Conservation (phyloP, 2,113 vertebrate genomes). For the Otocyon megalotis region DNA sequence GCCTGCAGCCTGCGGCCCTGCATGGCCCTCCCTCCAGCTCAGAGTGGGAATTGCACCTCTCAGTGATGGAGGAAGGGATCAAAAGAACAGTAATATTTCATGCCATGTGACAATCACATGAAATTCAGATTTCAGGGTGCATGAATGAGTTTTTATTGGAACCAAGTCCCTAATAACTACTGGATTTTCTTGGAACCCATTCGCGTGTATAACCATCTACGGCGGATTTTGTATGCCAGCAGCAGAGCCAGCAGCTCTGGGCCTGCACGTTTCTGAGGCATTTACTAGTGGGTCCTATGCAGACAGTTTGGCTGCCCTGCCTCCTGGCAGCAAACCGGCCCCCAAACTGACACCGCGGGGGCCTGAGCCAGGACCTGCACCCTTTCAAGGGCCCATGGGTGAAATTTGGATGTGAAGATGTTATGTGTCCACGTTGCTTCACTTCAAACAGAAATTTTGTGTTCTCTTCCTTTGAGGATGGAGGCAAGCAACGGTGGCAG, state of each 20-base stretch:
- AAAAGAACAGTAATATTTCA: background rate
- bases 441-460: no score
- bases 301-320: background rate
- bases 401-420: background rate
- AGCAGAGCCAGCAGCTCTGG: background rate
- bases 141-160: background rate
- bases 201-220: fast-evolving
- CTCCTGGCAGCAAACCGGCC: background rate
- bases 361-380: no score
- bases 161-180: no score
- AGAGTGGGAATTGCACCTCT: background rate
- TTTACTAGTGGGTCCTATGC: background rate
- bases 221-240: fast-evolving
- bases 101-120: background rate
- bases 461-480: fast-evolving
- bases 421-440: fast-evolving
- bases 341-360: background rate
- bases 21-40: background rate
- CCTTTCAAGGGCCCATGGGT: fast-evolving
- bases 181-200: background rate
- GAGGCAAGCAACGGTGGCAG: background rate
- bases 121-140: background rate
- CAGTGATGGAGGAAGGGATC: background rate
- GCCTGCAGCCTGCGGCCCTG: background rate
- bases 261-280: no score